Base-by-base conservation (phyloP, 2,888 invertebrate genomes). In the Brenthis ino region DNA sequence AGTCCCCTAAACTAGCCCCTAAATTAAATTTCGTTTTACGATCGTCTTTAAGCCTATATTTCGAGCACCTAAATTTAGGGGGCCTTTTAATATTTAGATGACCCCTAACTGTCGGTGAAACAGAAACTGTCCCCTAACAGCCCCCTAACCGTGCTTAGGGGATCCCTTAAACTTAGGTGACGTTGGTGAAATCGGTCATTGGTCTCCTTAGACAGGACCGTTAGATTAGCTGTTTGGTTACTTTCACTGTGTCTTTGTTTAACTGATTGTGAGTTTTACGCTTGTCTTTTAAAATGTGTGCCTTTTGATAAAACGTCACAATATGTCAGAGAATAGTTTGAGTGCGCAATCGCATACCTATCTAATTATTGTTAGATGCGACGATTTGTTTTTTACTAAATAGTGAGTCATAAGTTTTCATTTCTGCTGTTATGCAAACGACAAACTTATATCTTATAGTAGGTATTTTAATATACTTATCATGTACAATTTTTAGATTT, bases 161-260 rank as follows among this genome's bases (percentile, higher is more conserved):
- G 0, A 16, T 16, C 16, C 16, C 16, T 16, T 16, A 0, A 16
- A 16, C 16, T 16, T 16, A 16, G 16, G 16, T 16, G 16, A 16
- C 16, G 16, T 16, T 16, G 16, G 16, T 16, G 16, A 16, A 16
- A 16, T 16, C 16, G 16, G 16, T 0, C 16, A 16, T 16, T 16
- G 61, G 50, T 71, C 70, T 67, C 75, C 76, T 74, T 74, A 71
- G 69, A 54, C 68, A 71, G 74, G 72, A 77, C 82, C 79, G 82
- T 80, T 81, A 80, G 70, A 66, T 69, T 72, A 61, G 67, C 72
- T 64, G 74, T 73, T 72, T 69, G 72, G 74, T 75, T 73, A 77
- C 80, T 81, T 80, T 81, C 80, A 77, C 80, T 80, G 55, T 70
- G 64, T 28, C 71, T 74, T 77, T 77, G 75, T 77, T 77, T 74